Base-by-base conservation (phyloP, 2,113 vertebrate species). In the Mohoua ochrocephala region DNA sequence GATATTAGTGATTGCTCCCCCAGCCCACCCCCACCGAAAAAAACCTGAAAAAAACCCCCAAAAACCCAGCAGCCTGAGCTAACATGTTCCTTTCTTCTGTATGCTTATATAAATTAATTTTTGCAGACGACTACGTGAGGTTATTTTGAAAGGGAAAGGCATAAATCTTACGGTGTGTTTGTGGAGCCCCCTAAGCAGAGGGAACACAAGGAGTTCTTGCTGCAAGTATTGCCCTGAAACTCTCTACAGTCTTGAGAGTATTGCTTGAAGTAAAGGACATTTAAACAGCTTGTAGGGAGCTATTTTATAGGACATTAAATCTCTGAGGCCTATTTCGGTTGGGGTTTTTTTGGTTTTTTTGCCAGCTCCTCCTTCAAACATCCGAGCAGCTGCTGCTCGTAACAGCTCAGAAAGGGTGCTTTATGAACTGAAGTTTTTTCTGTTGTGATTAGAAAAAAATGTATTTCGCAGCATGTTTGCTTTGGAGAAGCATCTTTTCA, bases 221-320 rank as follows among this genome's bases (percentile, higher is more conserved):
- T 92, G 50, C 15, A 73, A 68, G 17, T 5, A 1, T 73, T 64
- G 39, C 85, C 17, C 20, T 85, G 65, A 82, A 93, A 94, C 70
- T 15, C 45, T 90, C 35, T 35, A 33, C 70, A 73, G 10, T 78
- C 60, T 88, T 88, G 2, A 1, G 64, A 93, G 23, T 42, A 24
- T 89, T 89, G 26, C 49, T 82, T 67, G 27, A 52, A 81, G 44
- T 54, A 78, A 73, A 76, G 39, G 56, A 47, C 28, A 1, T 91
- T 93, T 85, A 74, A 91, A 68, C 18, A 68, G n/a, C 50, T 92
- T 96, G 35, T 64, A 50, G 56, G 52, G 83, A 91, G 53, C 31
- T 95, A 14, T 92, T 95, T 95, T 89, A 44, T 87, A 90, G 63
- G 75, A 90, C 65, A 69, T 91, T 75, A 81, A 89, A 94, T 87